Base-by-base conservation (phyloP, 2,888 invertebrate genomes). In the Stictocephala bisonia region DNA sequence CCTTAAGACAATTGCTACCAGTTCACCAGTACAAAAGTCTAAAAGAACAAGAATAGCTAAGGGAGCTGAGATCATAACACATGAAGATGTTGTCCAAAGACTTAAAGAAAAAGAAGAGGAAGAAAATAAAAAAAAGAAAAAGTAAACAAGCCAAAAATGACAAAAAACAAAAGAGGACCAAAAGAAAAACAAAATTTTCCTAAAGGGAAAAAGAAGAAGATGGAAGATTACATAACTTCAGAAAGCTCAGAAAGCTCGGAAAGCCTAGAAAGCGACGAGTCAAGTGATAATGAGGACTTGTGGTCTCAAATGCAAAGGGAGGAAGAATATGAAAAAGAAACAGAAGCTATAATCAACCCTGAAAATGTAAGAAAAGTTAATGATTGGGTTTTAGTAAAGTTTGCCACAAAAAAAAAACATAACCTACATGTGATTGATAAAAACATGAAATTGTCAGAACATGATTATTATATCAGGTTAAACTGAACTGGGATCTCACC, bases 51-150 rank as follows among this genome's bases (percentile, higher is more conserved):
- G 60, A 60, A 60, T 60, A 35, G 60, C 60, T 78, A 53, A 79
- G 69, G 80, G 79, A 69, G 66, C 79, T 40, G 74, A 78, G 44
- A 79, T 79, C 20, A 79, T 77, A 60, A 80, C 80, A 75, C 40
- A 53, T 22, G 56, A 69, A 44, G 41, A 71, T 51, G 71, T 41
- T 71, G 41, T 71, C 27, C 64, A 29, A 71, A 71, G 48, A 40
- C 71, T 71, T 24, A 71, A 66, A 48, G 40, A 71, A 20, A 50
- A 44, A 67, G 44, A 71, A 31, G 60, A 31, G n/a, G 48, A 48
- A 48, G 48, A 48, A 48, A 48, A 48, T 6, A 48, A 48, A 9
- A 48, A 11, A 48, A 6, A 11, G 7, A 48, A 48, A 6, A 48
- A 48, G 6, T 9, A 6, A 48, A n/a, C 4, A 48, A 48, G 4